Evolutionary conservation across 2,797 vertebrate genomes (phyloP).

Genomic region (Tolypeutes matacus): DNA sequence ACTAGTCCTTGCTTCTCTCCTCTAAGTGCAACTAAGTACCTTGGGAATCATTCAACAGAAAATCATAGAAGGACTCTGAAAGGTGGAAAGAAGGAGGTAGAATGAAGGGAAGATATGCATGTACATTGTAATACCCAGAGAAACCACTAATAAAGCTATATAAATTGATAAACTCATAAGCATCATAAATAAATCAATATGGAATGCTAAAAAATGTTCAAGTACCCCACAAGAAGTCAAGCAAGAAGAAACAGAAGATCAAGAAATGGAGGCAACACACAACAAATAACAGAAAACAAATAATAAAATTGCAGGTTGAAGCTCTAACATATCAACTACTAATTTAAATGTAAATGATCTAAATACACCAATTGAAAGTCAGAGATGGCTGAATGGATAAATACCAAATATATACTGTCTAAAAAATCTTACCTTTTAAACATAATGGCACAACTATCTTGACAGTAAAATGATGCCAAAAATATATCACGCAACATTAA

Average conservation of each 20-base stretch:
- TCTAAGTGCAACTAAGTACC: neutral
- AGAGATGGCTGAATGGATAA: neutral
- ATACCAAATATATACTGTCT: neutral
- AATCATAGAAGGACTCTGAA: neutral
- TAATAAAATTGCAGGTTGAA: neutral
- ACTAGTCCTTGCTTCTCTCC: neutral
- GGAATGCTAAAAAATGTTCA: neutral
- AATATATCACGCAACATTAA: neutral
- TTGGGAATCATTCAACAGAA: neutral
- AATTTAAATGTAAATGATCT: neutral
- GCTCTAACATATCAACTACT: neutral
- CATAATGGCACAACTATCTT: too few species aligned
- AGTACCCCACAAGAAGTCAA: neutral
- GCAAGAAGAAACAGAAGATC: neutral
- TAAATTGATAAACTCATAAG: neutral
- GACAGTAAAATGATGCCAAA: neutral
- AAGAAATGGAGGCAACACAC: neutral
- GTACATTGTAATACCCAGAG: neutral
- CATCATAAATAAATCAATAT: neutral
- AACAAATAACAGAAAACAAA: neutral
- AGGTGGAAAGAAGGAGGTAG: neutral
- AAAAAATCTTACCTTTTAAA: neutral
- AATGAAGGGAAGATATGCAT: fast-evolving
- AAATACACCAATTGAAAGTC: neutral
- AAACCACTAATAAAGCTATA: neutral